Evolutionary conservation across 1,140 invertebrate genomes (phyloP).

Genomic region (Drosophila tani): DNA sequence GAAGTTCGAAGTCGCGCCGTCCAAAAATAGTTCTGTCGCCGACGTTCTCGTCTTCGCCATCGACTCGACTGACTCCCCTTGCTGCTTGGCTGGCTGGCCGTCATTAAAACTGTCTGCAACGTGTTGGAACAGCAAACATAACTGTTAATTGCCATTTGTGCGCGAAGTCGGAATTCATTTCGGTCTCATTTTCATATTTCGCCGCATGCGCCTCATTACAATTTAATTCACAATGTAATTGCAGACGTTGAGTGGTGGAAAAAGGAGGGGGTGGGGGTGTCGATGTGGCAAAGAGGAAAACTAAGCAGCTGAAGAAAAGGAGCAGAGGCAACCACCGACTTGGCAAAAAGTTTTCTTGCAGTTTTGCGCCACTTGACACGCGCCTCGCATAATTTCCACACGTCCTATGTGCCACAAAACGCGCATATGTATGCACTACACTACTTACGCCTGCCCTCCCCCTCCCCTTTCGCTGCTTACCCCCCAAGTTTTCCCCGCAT

Average conservation of each 20-base stretch:
- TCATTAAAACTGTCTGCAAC: constrained; percentile 83
- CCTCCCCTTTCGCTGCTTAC: neutral
- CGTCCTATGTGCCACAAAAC: constrained; percentile 39
- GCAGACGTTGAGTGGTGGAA: constrained; percentile 44
- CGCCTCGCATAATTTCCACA: constrained; percentile 76
- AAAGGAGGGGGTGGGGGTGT: neutral
- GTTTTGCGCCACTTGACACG: constrained; percentile 71
- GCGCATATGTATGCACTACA: constrained; percentile 43
- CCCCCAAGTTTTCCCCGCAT: neutral
- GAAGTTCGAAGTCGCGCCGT: constrained; percentile 14
- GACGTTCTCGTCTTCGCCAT: constrained; percentile 23
- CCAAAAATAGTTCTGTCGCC: constrained; percentile 71
- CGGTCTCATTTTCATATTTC: constrained; percentile 74
- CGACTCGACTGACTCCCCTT: no score
- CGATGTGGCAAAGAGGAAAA: constrained; percentile 5
- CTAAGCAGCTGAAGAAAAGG: constrained; percentile 12
- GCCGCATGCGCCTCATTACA: constrained; percentile 81
- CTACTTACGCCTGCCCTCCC: neutral
- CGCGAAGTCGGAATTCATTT: constrained; percentile 31
- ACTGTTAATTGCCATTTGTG: constrained; percentile 79
- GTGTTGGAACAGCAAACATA: constrained; percentile 76
- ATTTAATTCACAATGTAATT: constrained; percentile 83
- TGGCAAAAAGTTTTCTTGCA: constrained; percentile 61
- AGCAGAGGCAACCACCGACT: constrained; percentile 35
- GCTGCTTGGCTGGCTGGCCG: constrained; percentile 1